These are phyloP conservation scores for Hippocampus comes DNA, from an alignment of 2,113 vertebrate species.

Conservation along the genomic window DNA sequence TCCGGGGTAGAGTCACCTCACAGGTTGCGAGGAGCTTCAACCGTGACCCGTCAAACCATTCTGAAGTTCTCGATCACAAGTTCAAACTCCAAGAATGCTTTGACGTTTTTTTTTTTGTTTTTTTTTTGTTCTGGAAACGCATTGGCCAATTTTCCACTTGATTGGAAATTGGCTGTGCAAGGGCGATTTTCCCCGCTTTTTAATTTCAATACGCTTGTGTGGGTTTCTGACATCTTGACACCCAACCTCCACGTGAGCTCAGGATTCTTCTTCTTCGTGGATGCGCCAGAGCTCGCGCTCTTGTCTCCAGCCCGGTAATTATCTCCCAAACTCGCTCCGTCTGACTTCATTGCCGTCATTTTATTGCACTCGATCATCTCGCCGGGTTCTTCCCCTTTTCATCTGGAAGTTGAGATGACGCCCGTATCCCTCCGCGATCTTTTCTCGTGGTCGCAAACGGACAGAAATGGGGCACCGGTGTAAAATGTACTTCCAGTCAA, in stretches of 20 bases:
- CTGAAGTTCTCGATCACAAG: background rate
- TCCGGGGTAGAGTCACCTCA: background rate
- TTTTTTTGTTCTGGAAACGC: background rate
- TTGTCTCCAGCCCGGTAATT: constrained; percentile 38
- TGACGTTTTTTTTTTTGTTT: background rate
- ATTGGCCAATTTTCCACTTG: no score
- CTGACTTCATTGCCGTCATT: constrained; percentile 40
- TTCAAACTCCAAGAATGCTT: background rate
- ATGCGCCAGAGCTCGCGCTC: background rate
- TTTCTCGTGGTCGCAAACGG: background rate
- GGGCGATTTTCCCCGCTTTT: background rate
- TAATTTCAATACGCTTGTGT: background rate
- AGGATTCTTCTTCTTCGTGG: background rate
- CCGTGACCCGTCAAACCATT: background rate
- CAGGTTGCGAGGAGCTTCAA: background rate
- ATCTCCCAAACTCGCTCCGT: constrained; percentile 45
- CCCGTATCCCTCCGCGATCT: no score
- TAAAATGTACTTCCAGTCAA: background rate
- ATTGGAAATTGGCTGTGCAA: background rate
- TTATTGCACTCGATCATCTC: constrained; percentile 48
- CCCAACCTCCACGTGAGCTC: background rate
- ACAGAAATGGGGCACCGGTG: background rate
- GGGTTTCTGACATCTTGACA: constrained; percentile 1
- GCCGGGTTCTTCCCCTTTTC: background rate
- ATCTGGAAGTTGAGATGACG: background rate